Evolutionary conservation across 1,140 invertebrate species (phyloP).

Genomic region (Bombus waltoni): DNA sequence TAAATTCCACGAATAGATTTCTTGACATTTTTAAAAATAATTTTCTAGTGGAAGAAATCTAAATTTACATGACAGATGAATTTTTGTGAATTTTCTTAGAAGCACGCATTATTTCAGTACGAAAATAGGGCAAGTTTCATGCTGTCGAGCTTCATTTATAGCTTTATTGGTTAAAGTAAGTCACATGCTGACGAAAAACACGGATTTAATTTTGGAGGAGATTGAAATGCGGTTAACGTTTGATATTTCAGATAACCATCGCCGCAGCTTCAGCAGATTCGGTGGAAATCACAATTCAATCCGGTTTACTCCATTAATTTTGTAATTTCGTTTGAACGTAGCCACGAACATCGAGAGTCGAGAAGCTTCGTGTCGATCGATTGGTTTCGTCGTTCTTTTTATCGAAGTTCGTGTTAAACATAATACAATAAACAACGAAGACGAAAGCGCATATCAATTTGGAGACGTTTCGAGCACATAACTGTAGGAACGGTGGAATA

Average conservation of each 20-base stretch:
- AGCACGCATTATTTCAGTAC: neutral
- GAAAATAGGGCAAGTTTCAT: no score
- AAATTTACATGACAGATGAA: neutral
- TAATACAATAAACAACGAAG: no score
- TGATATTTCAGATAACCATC: neutral
- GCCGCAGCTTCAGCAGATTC: conserved; percentile 9
- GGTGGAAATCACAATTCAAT: conserved; percentile 28
- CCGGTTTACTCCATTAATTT: conserved; percentile 39
- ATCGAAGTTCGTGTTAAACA: neutral
- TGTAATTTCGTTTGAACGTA: conserved; percentile 45
- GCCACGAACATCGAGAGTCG: conserved; percentile 14
- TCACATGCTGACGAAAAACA: conserved; percentile 39
- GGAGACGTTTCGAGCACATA: no score
- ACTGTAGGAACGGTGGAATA: no score
- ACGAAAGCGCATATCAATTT: no score
- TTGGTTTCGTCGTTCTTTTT: neutral
- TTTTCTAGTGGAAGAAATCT: neutral
- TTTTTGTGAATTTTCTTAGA: no score
- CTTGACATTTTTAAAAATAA: no score
- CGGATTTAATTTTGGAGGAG: conserved; percentile 51
- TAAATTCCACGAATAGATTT: no score
- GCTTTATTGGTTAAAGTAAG: neutral
- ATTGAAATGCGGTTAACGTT: conserved; percentile 31
- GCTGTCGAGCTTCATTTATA: neutral
- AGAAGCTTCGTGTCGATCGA: neutral